phyloP scores from a whole-genome alignment of 2,797 vertebrate species.

The Danio tinwini region DNA sequence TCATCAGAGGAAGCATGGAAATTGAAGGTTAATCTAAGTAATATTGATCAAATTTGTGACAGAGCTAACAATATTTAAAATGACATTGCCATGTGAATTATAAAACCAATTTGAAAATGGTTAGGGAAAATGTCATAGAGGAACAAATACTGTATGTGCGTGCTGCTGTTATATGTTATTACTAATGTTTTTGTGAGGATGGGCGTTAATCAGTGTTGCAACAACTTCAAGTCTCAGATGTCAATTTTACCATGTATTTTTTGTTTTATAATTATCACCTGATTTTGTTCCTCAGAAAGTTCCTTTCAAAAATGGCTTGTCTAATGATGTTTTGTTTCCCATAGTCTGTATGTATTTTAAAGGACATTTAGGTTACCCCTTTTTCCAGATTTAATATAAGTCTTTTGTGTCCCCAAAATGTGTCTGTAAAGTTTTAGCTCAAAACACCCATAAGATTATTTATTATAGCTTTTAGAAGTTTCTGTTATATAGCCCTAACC shows the following conservation, averaged over 20 bases:
- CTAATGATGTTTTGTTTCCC: background rate
- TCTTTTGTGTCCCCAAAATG: too few relatives aligned
- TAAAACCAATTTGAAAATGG: constrained; percentile 50
- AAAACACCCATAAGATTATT: too few relatives aligned
- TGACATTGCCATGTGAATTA: constrained; percentile 64
- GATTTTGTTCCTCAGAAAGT: background rate
- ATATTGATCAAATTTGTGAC: constrained; percentile 48
- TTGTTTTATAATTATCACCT: background rate
- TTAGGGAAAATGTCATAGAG: background rate
- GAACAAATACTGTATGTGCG: background rate
- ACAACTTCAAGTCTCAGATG: background rate
- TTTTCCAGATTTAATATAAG: too few relatives aligned
- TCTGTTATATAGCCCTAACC: too few relatives aligned
- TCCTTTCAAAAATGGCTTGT: background rate
- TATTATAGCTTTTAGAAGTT: too few relatives aligned
- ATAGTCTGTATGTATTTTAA: background rate
- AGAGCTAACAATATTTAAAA: constrained; percentile 26
- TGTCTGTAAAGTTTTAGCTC: too few relatives aligned
- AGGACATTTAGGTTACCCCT: too few relatives aligned
- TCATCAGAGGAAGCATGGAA: constrained; percentile 52
- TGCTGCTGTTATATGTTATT: constrained; percentile 8
- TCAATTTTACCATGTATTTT: background rate
- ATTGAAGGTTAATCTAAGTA: constrained; percentile 43
- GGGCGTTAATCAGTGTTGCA: background rate
- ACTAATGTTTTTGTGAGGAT: background rate